Conservation (phyloP, 2,113 vertebrate species). For the Pungitius pungitius region DNA sequence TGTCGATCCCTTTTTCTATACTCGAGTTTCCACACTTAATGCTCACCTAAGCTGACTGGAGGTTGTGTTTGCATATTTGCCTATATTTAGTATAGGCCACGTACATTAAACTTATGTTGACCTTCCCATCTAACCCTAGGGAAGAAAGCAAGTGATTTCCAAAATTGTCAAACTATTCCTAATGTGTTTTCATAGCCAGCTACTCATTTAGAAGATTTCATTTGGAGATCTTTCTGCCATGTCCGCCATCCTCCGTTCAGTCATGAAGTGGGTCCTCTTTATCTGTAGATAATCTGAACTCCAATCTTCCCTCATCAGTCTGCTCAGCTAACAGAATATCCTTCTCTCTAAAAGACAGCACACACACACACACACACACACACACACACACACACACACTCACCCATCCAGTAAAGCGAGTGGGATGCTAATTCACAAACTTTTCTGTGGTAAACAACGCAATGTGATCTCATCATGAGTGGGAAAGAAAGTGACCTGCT, state of each 20-base stretch:
- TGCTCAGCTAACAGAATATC: constrained; percentile 62
- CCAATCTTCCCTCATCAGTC: constrained; percentile 66
- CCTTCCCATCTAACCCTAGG: constrained; percentile 5
- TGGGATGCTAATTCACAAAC: constrained; percentile 13
- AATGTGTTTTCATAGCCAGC: constrained; percentile 44
- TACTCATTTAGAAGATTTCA: constrained; percentile 53
- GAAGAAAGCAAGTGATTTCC: background rate
- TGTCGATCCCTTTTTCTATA: background rate
- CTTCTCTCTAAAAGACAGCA: constrained; percentile 49
- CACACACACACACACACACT: constrained; percentile 17
- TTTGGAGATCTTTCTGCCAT: constrained; percentile 50
- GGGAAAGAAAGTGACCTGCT: constrained; percentile 30
- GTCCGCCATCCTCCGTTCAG: constrained; percentile 33
- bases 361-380: constrained; percentile 18
- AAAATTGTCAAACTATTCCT: constrained; percentile 15
- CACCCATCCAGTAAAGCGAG: constrained; percentile 13
- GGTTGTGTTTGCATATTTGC: background rate
- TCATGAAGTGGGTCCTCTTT: constrained; percentile 47
- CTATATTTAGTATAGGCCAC: background rate
- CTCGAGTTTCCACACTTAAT: background rate
- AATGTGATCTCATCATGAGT: constrained; percentile 10
- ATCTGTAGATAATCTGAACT: constrained; percentile 67
- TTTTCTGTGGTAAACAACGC: constrained; percentile 38
- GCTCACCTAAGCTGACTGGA: background rate
- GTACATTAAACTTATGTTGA: background rate